Evolutionary conservation across 35 echinoderm and acorn worm species (phyloP), one percentile per base, ranked within the genome.

Genomic region (Ophioderma brevispina): DNA sequence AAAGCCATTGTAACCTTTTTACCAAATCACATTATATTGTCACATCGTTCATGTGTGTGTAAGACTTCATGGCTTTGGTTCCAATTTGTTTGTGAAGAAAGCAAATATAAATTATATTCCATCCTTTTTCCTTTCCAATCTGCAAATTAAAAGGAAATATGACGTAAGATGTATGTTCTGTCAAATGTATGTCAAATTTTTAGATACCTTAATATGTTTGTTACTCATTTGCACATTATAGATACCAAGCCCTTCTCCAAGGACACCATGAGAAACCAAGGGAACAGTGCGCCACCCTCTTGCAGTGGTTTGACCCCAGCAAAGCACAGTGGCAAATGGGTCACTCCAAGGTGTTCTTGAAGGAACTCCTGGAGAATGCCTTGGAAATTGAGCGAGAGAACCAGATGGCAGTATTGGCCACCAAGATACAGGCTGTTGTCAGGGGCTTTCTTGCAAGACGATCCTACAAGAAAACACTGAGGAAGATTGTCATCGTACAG

Each of bases 291-390:
- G 36, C 35, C 13, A 36, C 64, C 11, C 79, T 99, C 1, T 81
- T 99, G 0, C 1, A 42, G 15, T 77, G 76, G 77, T 87, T 81
- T 35, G 96, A 98, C 55, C 43, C 50, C 13, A 84, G 59, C 37
- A 95, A 88, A 76, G 86, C 90, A 46, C 87, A 87, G 18, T 98
- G 96, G 96, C 96, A 98, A 78, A 89, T 98, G 35, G 96, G 96
- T 6, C 92, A 94, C 77, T 88, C 91, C 63, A 98, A 98, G 75
- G 96, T 94, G 38, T 98, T 98, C 76, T 76, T 98, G 39, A 98
- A 94, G 77, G 93, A 95, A 50, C 84, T 64, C 38, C 64, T 98
- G 25, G 96, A 98, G 90, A 95, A 86, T 37, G 37, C 75, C 0
- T 80, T 98, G 41, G 96, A 98, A 64, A 75, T 13, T 32, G 96